Evolutionary conservation across 1,140 invertebrate genomes (phyloP).

Genomic region (Anoplophora glabripennis): DNA sequence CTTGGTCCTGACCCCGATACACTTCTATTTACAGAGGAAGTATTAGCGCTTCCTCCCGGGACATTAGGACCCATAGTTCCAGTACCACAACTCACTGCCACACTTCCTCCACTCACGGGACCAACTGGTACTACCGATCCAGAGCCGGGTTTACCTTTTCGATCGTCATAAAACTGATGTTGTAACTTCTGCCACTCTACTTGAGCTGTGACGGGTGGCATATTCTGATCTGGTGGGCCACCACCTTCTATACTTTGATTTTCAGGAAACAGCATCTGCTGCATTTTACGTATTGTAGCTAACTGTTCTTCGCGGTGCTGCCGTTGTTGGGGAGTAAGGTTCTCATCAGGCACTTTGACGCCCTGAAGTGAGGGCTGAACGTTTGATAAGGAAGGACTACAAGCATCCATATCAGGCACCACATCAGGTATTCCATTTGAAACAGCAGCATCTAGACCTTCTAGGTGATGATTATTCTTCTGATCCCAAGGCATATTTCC

Average conservation of each 20-base stretch:
- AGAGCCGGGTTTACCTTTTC: constrained; percentile 15
- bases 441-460: constrained; percentile 42
- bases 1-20: constrained; percentile 53
- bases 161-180: constrained; percentile 74
- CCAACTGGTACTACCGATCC: constrained; percentile 35
- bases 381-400: constrained; percentile 54
- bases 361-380: constrained; percentile 65
- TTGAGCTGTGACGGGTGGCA: constrained; percentile 53
- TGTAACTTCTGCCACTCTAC: constrained; percentile 90
- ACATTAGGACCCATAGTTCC: constrained; percentile 23
- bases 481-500: constrained; percentile 48
- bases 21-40: constrained; percentile 45
- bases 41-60: constrained; percentile 15
- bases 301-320: constrained; percentile 90
- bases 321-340: constrained; percentile 92
- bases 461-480: constrained; percentile 46
- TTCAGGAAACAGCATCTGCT: constrained; percentile 87
- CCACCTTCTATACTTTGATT: constrained; percentile 52
- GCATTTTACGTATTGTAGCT: constrained; percentile 88
- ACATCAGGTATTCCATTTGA: constrained; percentile 47
- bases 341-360: constrained; percentile 93
- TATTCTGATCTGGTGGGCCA: constrained; percentile 45
- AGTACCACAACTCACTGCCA: constrained; percentile 6
- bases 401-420: constrained; percentile 47
- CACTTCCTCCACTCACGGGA: constrained; percentile 26